Base-by-base conservation (phyloP, 2,113 vertebrate genomes). In the Syngnathus floridae region DNA sequence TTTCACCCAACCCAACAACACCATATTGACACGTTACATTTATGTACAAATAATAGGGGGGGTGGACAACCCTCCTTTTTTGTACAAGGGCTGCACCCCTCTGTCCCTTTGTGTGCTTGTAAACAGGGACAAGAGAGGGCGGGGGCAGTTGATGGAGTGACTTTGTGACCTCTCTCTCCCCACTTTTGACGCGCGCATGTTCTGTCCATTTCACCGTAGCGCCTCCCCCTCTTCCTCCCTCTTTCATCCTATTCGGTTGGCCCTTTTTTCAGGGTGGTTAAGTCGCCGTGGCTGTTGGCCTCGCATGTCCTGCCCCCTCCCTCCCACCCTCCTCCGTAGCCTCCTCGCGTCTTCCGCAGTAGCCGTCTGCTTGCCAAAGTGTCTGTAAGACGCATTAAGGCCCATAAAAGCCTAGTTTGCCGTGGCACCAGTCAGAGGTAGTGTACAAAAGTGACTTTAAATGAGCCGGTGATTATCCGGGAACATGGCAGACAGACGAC, bases 361-460 rank as follows among this genome's bases (percentile, higher is more conserved):
- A 54, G 78, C 78, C 60, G 79, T 66, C 75, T 69, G 80, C 81
- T 86, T 87, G 81, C 87, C 81, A 87, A 86, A 87, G 88, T 87
- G 84, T 85, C 86, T 84, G 78, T 62, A 78, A 79, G 82, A 87
- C 84, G 82, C 84, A 85, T 88, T 86, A 84, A 82, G 84, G 72
- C 80, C 84, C 83, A 89, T 89, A 87, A 90, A 90, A 87, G 85
- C 83, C 75, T 72, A 61, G 81, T 83, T 84, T 79, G 80, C 66
- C 71, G 80, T 76, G 80, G 59, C 84, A 84, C 74, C 78, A 87
- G 86, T 83, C 85, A 82, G 82, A 82, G 84, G 79, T 82, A 86
- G 86, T 88, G 83, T 83, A 78, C 83, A 86, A 88, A 85, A 88
- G 84, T 85, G 87, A 86, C 85, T 87, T 86, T 83, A 88, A 88